Evolutionary conservation across 2,113 vertebrate genomes (phyloP), one percentile per base, ranked within the genome.

Genomic region (Podarcis cretensis): DNA sequence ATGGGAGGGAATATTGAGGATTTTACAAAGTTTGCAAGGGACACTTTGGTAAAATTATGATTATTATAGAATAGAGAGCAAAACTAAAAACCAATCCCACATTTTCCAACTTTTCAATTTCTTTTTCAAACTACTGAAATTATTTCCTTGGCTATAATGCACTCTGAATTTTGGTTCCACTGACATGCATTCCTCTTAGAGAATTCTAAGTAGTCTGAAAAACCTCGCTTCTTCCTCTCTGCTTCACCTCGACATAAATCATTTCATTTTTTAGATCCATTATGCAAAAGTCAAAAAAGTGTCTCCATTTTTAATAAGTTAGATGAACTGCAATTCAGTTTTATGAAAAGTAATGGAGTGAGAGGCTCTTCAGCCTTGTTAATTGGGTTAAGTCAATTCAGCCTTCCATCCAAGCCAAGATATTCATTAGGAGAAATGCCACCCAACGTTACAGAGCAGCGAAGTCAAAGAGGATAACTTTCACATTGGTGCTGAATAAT

Each of bases 341-440:
- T 91, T 85, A 68, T 87, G 54, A 89, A 93, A 93, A 94, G 85
- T 82, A 94, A 87, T 92, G 78, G 54, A 92, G 14, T 94, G n/a
- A 91, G 65, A 92, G 20, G 85, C 88, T 91, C 87, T 90, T 92
- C 74, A 92, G 59, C 82, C 85, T 91, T 91, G 87, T 79, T 95
- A 95, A 94, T 93, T 95, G 63, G 75, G 37, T 93, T 93, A 93
- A 94, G 86, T 90, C 66, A 94, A 94, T 95, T 95, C 93, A 94
- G 63, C 91, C 32, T 57, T 93, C 74, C 57, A 95, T 90, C 63
- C 63, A 94, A 91, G 48, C 48, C 85, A 90, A 89, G n/a, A 57
- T 81, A 89, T 32, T 92, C 78, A 83, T 92, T 92, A 92, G 85
- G 90, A 91, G 57, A 92, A 94, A 94, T 81, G 5, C 73, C 87